These are phyloP conservation scores for Esperia sulphurella DNA, from an alignment of 2,888 invertebrate species.

Conservation along the genomic window DNA sequence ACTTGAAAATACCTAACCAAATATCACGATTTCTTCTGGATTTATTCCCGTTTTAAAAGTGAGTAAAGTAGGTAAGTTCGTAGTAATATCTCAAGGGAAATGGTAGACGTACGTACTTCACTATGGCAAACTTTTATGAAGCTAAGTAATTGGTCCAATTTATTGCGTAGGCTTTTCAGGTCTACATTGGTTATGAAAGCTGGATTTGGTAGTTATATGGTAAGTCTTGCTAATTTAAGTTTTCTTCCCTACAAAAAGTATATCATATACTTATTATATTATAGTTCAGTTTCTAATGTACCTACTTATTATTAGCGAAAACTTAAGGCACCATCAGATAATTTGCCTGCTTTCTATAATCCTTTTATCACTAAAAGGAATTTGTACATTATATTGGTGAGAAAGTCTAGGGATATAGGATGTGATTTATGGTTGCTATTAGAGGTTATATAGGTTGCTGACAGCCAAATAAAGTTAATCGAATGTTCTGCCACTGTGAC, in stretches of 20 bases:
- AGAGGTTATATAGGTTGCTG: constrained; percentile 53
- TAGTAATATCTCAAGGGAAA: constrained; percentile 3
- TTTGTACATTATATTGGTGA: no score
- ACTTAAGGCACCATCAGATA: no score
- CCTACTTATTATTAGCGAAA: no score
- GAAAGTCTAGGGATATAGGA: constrained; percentile 9
- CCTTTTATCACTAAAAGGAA: no score
- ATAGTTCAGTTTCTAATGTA: no score
- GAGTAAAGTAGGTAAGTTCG: constrained; percentile 14
- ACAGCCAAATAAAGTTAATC: constrained; percentile 55
- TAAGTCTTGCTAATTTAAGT: neutral
- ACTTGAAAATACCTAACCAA: neutral
- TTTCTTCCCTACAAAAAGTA: no score
- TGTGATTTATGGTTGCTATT: constrained; percentile 44
- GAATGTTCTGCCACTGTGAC: constrained; percentile 61
- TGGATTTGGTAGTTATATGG: constrained; percentile 4
- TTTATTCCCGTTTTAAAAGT: constrained; percentile 8
- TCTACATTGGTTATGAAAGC: constrained; percentile 8
- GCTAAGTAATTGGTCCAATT: constrained; percentile 24
- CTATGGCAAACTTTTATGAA: constrained; percentile 19
- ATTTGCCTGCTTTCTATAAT: no score
- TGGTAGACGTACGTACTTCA: constrained; percentile 8
- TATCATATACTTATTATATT: no score
- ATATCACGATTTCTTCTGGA: neutral
- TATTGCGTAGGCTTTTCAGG: constrained; percentile 10